Conservation (phyloP, 2,113 vertebrate genomes). For the Manacus vitellinus region DNA sequence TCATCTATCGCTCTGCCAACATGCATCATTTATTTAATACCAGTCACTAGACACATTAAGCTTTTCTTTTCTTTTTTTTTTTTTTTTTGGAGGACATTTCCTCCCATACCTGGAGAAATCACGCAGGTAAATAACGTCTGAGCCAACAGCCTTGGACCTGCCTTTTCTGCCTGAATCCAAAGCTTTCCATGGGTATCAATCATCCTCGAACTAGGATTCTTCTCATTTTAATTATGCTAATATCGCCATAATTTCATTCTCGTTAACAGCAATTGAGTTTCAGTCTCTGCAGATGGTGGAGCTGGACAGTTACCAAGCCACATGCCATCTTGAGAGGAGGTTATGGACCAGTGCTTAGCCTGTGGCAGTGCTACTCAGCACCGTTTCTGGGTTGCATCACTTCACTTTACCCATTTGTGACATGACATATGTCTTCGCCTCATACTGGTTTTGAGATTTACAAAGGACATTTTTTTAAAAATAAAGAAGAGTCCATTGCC, state of each 20-base stretch:
- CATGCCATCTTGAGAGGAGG: conserved; percentile 17
- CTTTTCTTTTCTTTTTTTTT: background rate
- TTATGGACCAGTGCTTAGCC: conserved; percentile 4
- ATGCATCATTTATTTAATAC: conserved; percentile 57
- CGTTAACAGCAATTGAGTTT: conserved; percentile 62
- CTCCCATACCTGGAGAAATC: background rate
- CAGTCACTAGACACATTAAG: conserved; percentile 46
- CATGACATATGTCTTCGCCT: background rate
- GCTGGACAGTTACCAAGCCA: conserved; percentile 38
- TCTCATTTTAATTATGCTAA: conserved; percentile 67
- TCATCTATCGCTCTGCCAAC: conserved; percentile 47
- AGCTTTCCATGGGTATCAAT: conserved; percentile 52
- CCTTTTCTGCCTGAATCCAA: conserved; percentile 27
- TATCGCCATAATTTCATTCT: conserved; percentile 61
- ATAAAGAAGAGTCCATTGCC: background rate
- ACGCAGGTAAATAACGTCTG: conserved; percentile 37
- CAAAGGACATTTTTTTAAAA: background rate
- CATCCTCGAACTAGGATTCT: conserved; percentile 58
- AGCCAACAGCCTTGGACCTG: conserved; percentile 45
- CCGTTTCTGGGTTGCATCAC: background rate
- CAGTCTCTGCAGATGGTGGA: conserved; percentile 42
- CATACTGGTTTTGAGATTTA: background rate
- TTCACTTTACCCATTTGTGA: background rate
- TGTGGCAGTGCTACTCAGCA: background rate
- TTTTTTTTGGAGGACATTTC: background rate